phyloP scores from a whole-genome alignment of 2,888 invertebrate species.

The Leptinotarsa juncta region DNA sequence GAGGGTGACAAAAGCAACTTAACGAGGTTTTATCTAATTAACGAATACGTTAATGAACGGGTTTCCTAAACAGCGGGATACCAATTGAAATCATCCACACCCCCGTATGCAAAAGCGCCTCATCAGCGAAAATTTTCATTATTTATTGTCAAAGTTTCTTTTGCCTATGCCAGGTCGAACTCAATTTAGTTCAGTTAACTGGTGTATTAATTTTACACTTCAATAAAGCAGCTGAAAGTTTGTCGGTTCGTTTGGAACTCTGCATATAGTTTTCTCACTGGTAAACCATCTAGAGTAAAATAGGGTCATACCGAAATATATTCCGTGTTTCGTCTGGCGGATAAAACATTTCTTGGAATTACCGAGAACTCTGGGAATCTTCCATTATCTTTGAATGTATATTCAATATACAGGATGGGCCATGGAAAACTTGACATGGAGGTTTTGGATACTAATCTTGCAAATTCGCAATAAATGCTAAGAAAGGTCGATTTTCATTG shows the following conservation, averaged over 20 bases:
- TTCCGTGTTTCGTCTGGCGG: not conserved
- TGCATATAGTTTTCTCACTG: constrained; percentile 21
- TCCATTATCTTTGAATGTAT: not conserved
- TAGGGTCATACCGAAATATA: not conserved
- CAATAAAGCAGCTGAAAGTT: constrained; percentile 31
- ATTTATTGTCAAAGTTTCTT: constrained; percentile 39
- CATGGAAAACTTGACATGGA: too few relatives aligned
- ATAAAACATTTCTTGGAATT: not conserved
- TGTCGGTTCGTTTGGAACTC: constrained; percentile 21
- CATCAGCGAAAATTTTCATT: constrained; percentile 26
- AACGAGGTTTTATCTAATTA: not conserved
- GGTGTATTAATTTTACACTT: constrained; percentile 38
- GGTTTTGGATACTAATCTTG: too few relatives aligned
- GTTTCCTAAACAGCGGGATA: not conserved
- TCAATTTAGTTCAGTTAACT: constrained; percentile 38
- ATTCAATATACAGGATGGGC: too few relatives aligned
- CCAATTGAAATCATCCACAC: not conserved
- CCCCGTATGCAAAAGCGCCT: not conserved
- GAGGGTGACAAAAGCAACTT: not conserved
- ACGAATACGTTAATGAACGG: not conserved
- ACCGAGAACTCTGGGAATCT: not conserved
- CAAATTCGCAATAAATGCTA: too few relatives aligned
- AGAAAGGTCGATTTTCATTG: too few relatives aligned
- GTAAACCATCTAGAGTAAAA: not conserved
- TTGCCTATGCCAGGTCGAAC: constrained; percentile 30